Base-by-base conservation (phyloP, 2,797 vertebrate genomes). In the Harpagifer antarcticus region DNA sequence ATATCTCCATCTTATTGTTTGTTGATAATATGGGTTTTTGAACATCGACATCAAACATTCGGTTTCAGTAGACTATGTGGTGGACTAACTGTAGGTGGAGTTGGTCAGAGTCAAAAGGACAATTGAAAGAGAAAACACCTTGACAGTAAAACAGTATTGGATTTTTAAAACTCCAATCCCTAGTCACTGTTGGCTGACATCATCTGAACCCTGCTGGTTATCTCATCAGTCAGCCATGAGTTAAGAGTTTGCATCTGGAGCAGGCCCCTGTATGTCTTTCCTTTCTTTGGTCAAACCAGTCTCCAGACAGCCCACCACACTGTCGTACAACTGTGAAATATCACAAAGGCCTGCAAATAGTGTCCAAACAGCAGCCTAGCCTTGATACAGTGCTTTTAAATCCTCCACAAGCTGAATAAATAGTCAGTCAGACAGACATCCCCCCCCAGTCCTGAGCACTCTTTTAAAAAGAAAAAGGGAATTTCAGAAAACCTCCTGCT, bases 391-490 rank as follows among this genome's bases (percentile, higher is more conserved):
- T 60, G 82, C 75, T 84, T 91, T 91, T 73, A 86, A 78, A 78
- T 83, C 86, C 74, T 81, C 83, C 78, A 73, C 91, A 88, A 92
- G 92, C 91, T 93, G 92, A 91, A 86, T 87, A 92, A 92, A 94
- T 55, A 92, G 59, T 33, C 65, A 43, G 83, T 68, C 70, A 83
- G 74, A 70, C 70, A 83, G 74, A 70, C 77, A 65, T 54, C 40
- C 15, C 53, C 15, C 73, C 27, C n/a, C 40, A 58, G 79, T 44
- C 68, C 43, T 17, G 27, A 79, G 81, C 54, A 33, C 60, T 74
- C 78, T 78, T 64, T 69, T 6, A 44, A 83, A 78, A 10, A 56
- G 33, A 63, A 17, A 52, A 59, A 23, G 27, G 54, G 56, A 79
- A 64, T 74, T 73, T 77, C 50, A 68, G 68, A 60, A 72, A 74